These are phyloP conservation scores for Neodiprion virginianus DNA, from an alignment of 1,140 invertebrate genomes.

Conservation along the genomic window DNA sequence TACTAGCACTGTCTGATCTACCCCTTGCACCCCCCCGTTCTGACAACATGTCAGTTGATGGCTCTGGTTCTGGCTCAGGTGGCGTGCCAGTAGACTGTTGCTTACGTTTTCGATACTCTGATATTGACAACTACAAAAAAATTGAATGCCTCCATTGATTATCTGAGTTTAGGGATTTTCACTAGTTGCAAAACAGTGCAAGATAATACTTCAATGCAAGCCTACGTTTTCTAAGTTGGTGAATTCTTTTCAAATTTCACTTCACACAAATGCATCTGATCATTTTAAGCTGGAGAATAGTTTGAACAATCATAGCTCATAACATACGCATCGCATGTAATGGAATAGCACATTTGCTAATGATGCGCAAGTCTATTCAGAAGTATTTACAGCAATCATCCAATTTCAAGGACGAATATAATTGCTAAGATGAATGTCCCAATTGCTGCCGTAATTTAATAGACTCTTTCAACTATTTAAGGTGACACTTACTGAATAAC, in stretches of 20 bases:
- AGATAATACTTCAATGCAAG: background rate
- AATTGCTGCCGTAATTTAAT: no score
- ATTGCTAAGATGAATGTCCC: no score
- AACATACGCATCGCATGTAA: no score
- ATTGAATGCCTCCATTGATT: conserved; percentile 4
- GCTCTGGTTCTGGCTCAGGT: conserved; percentile 49
- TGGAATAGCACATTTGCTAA: no score
- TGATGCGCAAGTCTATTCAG: no score
- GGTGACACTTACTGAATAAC: no score
- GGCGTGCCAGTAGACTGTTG: conserved; percentile 58
- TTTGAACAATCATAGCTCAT: no score
- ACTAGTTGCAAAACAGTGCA: background rate
- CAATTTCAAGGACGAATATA: no score
- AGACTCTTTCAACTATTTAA: no score
- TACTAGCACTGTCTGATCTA: conserved; percentile 63
- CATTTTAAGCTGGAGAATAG: no score
- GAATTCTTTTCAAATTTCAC: background rate
- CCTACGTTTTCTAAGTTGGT: background rate
- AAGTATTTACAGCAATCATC: no score
- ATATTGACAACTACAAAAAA: conserved; percentile 70
- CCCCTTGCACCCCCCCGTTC: conserved; percentile 50
- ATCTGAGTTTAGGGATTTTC: no score
- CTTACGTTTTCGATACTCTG: conserved; percentile 74
- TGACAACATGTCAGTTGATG: conserved; percentile 48
- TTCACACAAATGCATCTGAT: background rate